These are phyloP conservation scores for Psilopsiagon aurifrons DNA, from an alignment of 2,113 vertebrate species.

Conservation along the genomic window DNA sequence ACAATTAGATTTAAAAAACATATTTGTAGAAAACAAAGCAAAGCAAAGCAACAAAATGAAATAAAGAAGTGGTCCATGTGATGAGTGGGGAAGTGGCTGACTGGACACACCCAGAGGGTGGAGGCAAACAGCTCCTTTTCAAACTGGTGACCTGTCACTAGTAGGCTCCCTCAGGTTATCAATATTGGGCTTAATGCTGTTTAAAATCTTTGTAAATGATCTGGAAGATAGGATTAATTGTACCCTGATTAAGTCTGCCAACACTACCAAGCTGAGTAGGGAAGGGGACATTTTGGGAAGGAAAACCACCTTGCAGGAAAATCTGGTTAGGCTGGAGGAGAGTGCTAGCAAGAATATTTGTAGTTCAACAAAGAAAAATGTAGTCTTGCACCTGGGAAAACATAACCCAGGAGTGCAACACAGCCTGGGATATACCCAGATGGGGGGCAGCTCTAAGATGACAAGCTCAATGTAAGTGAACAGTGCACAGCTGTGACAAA, in stretches of 20 bases:
- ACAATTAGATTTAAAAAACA: neutral
- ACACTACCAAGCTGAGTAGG: neutral
- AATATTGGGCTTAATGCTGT: neutral
- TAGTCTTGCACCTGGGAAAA: neutral
- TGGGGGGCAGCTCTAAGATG: neutral
- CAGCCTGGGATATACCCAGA: neutral
- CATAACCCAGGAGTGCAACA: neutral
- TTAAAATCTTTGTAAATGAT: neutral
- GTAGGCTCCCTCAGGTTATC: neutral
- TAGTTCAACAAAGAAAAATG: neutral
- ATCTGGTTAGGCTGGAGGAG: neutral
- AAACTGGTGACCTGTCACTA: neutral
- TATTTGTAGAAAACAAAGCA: neutral
- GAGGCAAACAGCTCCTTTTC: neutral
- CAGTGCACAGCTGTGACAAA: neutral
- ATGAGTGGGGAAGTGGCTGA: neutral
- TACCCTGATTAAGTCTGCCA: neutral
- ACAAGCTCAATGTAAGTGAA: neutral
- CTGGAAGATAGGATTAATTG: neutral
- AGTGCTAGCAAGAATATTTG: neutral
- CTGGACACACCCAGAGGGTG: neutral
- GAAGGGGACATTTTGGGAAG: neutral
- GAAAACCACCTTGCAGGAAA: neutral
- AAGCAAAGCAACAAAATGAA: neutral
- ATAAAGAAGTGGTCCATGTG: neutral